Evolutionary conservation across 1,140 invertebrate genomes (phyloP), one percentile per base, ranked within the genome.

Genomic region (Drosophila sechellia): DNA sequence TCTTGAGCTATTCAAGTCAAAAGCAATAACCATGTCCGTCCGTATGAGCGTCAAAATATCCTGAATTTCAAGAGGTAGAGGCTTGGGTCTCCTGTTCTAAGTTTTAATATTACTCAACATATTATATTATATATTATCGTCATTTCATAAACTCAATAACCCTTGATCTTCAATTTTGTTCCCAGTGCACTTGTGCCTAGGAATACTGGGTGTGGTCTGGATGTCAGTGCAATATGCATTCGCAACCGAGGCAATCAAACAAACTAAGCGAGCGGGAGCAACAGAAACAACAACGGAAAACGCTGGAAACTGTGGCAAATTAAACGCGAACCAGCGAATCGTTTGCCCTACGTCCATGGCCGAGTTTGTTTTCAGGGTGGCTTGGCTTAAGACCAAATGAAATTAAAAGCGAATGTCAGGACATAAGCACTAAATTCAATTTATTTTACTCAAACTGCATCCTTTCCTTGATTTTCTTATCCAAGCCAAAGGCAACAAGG

Each of bases 351-450:
- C 49, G 40, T 31, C 49, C 25, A 17, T 22, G 35, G 42, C 37
- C 13, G 53, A 45, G 61, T 63, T 80, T 65, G 56, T 34, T 45
- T 78, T 75, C 73, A 68, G 63, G 71, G 63, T 68, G 59, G 66
- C 39, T 74, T 77, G 64, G 61, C 81, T 87, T 72, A 73, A 76
- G 75, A 76, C 84, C 72, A 78, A 79, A 87, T 83, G 79, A 87
- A 87, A 83, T 87, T 87, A 87, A 87, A 87, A 79, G 68, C 79
- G 76, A 89, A 87, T 87, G 84, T 77, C 84, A 73, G 79, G 80
- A 69, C 68, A 87, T 83, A 89, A 89, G 84, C 76, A 75, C 84
- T 79, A 74, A 83, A 87, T 87, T 89, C 84, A 89, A 89, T 87
- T 87, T 87, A 89, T 87, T 89, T 83, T 66, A 52, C 58, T 87